Conservation (phyloP, 2,113 vertebrate genomes). For the Leptobrachium leishanense region DNA sequence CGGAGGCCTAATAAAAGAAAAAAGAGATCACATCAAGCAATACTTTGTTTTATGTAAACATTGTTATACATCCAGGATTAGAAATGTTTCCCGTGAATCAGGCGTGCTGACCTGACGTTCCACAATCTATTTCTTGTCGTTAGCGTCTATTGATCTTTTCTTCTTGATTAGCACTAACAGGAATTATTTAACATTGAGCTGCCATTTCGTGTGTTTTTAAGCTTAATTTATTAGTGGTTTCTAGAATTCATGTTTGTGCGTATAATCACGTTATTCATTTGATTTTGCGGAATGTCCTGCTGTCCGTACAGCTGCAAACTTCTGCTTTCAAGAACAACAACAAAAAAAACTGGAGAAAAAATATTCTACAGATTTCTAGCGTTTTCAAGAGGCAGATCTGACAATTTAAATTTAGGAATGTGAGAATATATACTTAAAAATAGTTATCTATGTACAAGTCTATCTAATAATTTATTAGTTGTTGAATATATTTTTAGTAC, state of each 20-base stretch:
- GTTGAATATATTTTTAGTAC: too few relatives aligned
- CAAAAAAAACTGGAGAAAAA: too few relatives aligned
- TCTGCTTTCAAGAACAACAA: constrained; percentile 26
- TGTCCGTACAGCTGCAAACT: constrained; percentile 31
- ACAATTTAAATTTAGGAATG: too few relatives aligned
- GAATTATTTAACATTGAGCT: constrained; percentile 60
- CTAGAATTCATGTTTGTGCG: constrained; percentile 60
- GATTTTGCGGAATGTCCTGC: constrained; percentile 45
- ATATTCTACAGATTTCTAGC: too few relatives aligned
- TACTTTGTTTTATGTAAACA: background rate
- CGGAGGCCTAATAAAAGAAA: too few relatives aligned
- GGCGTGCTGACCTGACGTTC: constrained; percentile 17
- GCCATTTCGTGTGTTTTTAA: constrained; percentile 47
- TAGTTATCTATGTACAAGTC: too few relatives aligned
- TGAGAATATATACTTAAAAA: too few relatives aligned
- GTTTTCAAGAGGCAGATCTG: too few relatives aligned
- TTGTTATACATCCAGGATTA: background rate
- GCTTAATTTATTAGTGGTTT: constrained; percentile 24
- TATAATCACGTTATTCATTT: constrained; percentile 38
- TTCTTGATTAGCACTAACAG: constrained; percentile 53
- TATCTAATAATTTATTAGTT: too few relatives aligned
- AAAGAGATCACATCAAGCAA: too few relatives aligned
- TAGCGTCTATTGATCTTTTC: constrained; percentile 51
- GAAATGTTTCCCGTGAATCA: constrained; percentile 22
- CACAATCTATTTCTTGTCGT: constrained; percentile 45